These are phyloP conservation scores for Marcusenius ussheri DNA, from an alignment of 2,113 vertebrate genomes.

Conservation along the genomic window DNA sequence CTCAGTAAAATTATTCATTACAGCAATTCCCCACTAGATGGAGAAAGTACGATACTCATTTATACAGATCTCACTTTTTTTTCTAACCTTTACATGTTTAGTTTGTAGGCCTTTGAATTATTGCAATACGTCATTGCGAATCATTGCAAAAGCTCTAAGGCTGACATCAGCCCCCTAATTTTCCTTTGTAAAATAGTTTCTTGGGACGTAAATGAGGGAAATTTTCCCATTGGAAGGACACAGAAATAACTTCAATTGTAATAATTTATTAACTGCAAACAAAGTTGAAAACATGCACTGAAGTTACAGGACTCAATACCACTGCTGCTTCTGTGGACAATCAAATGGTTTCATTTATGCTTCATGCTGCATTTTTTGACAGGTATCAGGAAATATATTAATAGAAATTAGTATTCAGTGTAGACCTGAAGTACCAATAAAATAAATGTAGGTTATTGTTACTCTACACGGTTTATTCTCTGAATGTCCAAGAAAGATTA, in stretches of 20 bases:
- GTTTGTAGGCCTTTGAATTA: conserved; percentile 1
- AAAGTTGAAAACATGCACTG: not conserved
- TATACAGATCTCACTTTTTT: not conserved
- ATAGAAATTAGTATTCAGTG: not conserved
- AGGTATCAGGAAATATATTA: not conserved
- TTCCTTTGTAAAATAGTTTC: not conserved
- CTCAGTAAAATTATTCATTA: conserved; percentile 8
- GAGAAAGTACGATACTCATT: not conserved
- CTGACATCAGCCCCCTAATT: not conserved
- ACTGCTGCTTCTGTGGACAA: not conserved
- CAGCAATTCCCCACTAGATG: conserved; percentile 1
- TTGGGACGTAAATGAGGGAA: not conserved
- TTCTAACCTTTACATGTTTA: not conserved
- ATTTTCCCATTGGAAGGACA: not conserved
- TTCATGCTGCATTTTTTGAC: not conserved
- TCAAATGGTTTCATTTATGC: not conserved
- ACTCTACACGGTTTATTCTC: not conserved
- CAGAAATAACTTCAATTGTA: not conserved
- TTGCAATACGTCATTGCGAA: not conserved
- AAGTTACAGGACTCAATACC: not conserved
- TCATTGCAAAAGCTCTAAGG: not conserved
- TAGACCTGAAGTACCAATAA: not conserved
- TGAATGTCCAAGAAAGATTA: not conserved
- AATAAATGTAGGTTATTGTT: not conserved
- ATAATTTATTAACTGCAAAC: not conserved